phyloP scores from a whole-genome alignment of 1,140 invertebrate species.

The Brachionus asplanchnoidis region DNA sequence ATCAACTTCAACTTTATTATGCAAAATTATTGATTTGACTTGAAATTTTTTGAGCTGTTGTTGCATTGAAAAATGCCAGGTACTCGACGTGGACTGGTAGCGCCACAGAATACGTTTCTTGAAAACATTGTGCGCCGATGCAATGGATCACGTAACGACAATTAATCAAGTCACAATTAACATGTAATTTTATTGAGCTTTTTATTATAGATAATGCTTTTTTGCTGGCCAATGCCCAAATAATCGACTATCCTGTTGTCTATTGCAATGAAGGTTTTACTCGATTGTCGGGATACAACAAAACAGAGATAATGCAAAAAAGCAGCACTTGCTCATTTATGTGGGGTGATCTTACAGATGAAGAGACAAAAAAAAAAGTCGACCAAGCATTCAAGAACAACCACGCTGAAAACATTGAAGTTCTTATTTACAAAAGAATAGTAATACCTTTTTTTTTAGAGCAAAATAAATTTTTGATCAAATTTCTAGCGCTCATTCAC shows the following conservation, averaged over 20 bases:
- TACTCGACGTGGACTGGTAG: conserved; percentile 72
- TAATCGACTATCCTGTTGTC: conserved; percentile 98
- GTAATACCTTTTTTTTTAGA: conserved; percentile 75
- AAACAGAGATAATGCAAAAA: conserved; percentile 92
- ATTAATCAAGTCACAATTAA: conserved; percentile 48
- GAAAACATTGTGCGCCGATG: conserved; percentile 97
- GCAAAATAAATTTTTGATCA: too few species aligned
- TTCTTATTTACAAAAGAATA: conserved; percentile 99
- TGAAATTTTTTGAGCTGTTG: not conserved
- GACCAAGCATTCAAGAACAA: conserved; percentile 89
- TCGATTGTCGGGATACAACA: conserved; percentile 96
- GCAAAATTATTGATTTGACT: not conserved
- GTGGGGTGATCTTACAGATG: conserved; percentile 95
- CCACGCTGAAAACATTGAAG: conserved; percentile 81
- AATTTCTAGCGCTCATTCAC: too few species aligned
- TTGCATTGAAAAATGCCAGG: conserved; percentile 23
- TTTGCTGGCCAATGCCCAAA: conserved; percentile 96
- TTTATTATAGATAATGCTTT: conserved; percentile 83
- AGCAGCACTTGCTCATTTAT: conserved; percentile 91
- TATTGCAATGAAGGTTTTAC: conserved; percentile 99
- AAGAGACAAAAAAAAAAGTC: conserved; percentile 83
- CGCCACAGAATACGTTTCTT: conserved; percentile 98
- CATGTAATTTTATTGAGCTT: too few species aligned
- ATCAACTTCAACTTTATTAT: not conserved
- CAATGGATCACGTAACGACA: conserved; percentile 86